These are phyloP conservation scores for Cavia porcellus DNA, from an alignment of 2,113 vertebrate genomes.

Conservation along the genomic window DNA sequence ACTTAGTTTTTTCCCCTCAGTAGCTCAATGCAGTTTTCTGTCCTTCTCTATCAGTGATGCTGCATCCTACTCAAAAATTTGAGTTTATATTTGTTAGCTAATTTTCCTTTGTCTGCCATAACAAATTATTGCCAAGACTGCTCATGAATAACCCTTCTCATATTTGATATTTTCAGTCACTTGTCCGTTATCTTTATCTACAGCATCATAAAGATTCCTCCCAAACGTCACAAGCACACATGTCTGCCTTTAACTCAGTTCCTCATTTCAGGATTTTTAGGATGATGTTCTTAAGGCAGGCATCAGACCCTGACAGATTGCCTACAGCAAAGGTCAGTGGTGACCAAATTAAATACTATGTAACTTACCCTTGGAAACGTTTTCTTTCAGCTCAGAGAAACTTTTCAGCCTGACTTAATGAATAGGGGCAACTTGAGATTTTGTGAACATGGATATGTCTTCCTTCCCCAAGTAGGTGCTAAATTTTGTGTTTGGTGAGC, in stretches of 20 bases:
- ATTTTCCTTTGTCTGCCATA: background rate
- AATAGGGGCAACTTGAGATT: background rate
- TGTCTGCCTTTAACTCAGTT: background rate
- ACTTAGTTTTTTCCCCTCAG: background rate
- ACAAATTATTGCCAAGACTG: constrained; percentile 12
- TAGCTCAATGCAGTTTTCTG: background rate
- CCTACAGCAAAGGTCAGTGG: background rate
- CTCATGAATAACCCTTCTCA: background rate
- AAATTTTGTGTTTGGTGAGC: background rate
- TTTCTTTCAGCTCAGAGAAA: background rate
- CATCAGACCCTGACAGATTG: background rate
- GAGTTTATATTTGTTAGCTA: background rate
- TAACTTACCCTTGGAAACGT: background rate
- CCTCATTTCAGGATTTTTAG: background rate
- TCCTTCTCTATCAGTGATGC: background rate
- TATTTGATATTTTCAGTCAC: background rate
- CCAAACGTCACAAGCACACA: background rate
- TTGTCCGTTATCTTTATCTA: background rate
- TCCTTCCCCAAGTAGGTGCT: background rate
- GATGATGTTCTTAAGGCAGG: background rate
- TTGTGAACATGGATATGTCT: background rate
- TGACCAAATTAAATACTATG: background rate
- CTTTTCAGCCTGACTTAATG: background rate
- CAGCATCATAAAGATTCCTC: background rate
- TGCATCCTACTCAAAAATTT: background rate